phyloP scores from a whole-genome alignment of 2,113 vertebrate genomes.

The Coturnix japonica region DNA sequence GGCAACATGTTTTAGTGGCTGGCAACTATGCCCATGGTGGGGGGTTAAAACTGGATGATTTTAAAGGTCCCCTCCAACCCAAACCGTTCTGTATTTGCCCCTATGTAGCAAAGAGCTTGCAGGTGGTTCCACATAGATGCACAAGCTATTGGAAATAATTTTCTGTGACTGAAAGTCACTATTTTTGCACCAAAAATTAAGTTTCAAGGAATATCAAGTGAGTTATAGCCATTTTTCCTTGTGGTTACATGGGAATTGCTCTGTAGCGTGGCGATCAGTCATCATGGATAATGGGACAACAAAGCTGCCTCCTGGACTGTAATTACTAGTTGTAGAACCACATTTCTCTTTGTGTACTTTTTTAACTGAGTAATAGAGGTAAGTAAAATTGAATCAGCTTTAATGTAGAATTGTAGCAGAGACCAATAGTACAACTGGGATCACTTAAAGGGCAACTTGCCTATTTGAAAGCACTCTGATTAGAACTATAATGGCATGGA shows the following conservation, averaged over 20 bases:
- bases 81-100: not conserved
- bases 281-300: not conserved
- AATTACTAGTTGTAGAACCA: not conserved
- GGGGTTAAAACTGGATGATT: too few species aligned
- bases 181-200: not conserved
- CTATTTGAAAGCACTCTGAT: constrained; percentile 10
- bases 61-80: too few species aligned
- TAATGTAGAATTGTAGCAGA: not conserved
- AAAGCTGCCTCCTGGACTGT: not conserved
- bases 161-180: fast-evolving
- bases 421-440: constrained; percentile 12
- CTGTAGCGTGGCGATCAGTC: fast-evolving
- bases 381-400: constrained; percentile 34
- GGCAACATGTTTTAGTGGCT: too few species aligned
- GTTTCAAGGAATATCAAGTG: not conserved
- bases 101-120: not conserved
- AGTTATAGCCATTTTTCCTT: not conserved
- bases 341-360: not conserved
- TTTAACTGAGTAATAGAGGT: constrained; percentile 8
- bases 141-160: not conserved
- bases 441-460: constrained; percentile 34
- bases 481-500: constrained; percentile 5
- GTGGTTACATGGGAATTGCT: fast-evolving
- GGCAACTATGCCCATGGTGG: too few species aligned
- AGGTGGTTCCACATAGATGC: not conserved